A percentile compares a stretch with the other conserved stretches of the same genome.
phyloP scores from a whole-genome alignment of 1,140 invertebrate genomes.

The Daktulosphaira vitifoliae region DNA sequence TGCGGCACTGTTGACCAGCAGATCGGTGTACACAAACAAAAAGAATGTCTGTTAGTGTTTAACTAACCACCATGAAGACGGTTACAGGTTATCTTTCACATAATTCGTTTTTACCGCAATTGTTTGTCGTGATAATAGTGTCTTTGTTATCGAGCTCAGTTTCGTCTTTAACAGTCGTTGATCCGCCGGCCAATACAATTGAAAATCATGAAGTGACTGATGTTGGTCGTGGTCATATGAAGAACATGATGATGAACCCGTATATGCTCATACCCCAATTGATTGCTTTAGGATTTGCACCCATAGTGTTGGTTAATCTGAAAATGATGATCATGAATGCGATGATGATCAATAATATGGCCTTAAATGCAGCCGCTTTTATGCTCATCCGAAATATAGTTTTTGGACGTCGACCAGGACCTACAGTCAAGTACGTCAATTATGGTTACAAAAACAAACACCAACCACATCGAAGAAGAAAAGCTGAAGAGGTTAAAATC shows the following conservation, averaged over 20 bases:
- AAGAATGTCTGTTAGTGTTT: not conserved
- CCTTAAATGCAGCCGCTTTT: constrained; percentile 38
- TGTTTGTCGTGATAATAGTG: not conserved
- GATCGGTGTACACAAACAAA: not conserved
- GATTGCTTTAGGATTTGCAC: constrained; percentile 38
- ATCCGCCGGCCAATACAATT: not conserved
- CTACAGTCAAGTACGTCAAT: constrained; percentile 39
- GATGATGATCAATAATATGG: constrained; percentile 40
- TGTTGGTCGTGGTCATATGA: constrained; percentile 19
- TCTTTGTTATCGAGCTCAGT: too few relatives aligned
- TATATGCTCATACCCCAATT: constrained; percentile 36
- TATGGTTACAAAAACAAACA: constrained; percentile 36
- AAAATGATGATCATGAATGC: constrained; percentile 41
- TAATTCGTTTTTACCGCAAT: not conserved
- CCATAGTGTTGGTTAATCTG: constrained; percentile 38
- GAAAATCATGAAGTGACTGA: too few relatives aligned
- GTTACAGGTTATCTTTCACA: not conserved
- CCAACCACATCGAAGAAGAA: not conserved
- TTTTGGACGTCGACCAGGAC: constrained; percentile 38
- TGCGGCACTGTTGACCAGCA: not conserved
- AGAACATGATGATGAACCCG: constrained; percentile 36
- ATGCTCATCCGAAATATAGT: constrained; percentile 39
- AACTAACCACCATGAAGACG: not conserved
- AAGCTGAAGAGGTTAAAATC: too few relatives aligned
- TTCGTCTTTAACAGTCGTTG: too few relatives aligned